phyloP scores from a whole-genome alignment of 2,888 invertebrate genomes.

The Rhagonycha fulva region DNA sequence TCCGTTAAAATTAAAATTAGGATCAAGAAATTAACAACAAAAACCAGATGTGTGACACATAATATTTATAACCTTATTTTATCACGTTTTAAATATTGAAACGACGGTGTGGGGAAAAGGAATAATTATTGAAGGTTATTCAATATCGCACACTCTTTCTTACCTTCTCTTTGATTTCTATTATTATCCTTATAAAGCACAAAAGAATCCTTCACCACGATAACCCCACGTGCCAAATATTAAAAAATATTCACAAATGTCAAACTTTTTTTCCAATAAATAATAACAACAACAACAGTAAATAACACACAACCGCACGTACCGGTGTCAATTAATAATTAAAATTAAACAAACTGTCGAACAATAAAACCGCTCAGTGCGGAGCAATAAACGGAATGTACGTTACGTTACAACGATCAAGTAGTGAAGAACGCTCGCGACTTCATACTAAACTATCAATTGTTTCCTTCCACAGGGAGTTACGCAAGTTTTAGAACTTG shows the following conservation, averaged over 20 bases:
- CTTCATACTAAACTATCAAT: slow-evolving; percentile 14
- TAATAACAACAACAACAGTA: background rate
- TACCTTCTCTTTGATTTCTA: background rate
- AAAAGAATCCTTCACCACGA: background rate
- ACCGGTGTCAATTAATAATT: background rate
- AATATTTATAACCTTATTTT: background rate
- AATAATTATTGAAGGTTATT: background rate
- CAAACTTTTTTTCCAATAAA: background rate
- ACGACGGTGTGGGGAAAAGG: background rate
- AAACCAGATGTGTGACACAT: background rate
- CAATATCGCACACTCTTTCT: background rate
- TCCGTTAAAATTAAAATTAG: background rate
- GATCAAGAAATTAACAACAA: background rate
- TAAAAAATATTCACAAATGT: background rate
- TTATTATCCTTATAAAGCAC: background rate
- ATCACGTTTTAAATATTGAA: background rate
- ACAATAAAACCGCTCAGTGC: background rate
- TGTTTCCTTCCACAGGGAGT: slow-evolving; percentile 37
- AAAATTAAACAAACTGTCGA: background rate
- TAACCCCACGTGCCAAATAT: background rate
- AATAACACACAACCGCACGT: background rate
- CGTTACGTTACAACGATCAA: background rate
- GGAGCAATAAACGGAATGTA: background rate
- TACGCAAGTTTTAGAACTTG: slow-evolving; percentile 36
- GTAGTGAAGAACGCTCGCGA: background rate